phyloP scores from a whole-genome alignment of 2,888 invertebrate species.

The Ectemnius continuus region DNA sequence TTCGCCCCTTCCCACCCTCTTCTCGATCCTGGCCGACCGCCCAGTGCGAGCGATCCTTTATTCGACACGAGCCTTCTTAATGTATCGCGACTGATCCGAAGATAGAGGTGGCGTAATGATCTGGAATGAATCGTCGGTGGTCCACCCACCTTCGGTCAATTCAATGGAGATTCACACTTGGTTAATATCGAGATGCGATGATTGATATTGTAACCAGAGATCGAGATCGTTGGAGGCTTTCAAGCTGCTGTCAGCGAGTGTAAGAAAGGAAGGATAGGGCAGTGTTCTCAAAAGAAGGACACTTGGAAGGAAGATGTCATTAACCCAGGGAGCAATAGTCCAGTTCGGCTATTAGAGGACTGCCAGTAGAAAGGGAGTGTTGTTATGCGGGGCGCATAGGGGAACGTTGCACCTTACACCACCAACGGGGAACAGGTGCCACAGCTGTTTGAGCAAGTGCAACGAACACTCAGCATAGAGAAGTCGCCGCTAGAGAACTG shows the following conservation, averaged over 20 bases:
- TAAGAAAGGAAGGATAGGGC: constrained; percentile 1
- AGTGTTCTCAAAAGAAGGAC: neutral
- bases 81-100: too few relatives aligned
- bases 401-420: constrained; percentile 72
- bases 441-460: constrained; percentile 73
- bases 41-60: neutral
- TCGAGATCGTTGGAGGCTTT: too few relatives aligned
- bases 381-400: constrained; percentile 24
- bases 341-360: constrained; percentile 59
- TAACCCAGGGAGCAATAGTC: constrained; percentile 40
- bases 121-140: too few relatives aligned
- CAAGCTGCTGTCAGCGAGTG: neutral
- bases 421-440: constrained; percentile 71
- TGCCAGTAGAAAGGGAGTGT: constrained; percentile 53
- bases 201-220: too few relatives aligned
- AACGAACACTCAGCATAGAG: constrained; percentile 66
- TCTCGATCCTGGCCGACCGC: neutral
- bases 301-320: constrained; percentile 24
- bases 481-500: constrained; percentile 63
- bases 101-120: too few relatives aligned
- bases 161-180: too few relatives aligned
- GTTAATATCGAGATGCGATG: too few relatives aligned
- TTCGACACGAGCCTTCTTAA: too few relatives aligned
- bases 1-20: constrained; percentile 21
- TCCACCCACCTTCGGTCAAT: too few relatives aligned